A percentile compares a stretch with the other conserved stretches of the same genome.
Conservation (phyloP, 2,113 vertebrate species). For the Istiophorus platypterus region DNA sequence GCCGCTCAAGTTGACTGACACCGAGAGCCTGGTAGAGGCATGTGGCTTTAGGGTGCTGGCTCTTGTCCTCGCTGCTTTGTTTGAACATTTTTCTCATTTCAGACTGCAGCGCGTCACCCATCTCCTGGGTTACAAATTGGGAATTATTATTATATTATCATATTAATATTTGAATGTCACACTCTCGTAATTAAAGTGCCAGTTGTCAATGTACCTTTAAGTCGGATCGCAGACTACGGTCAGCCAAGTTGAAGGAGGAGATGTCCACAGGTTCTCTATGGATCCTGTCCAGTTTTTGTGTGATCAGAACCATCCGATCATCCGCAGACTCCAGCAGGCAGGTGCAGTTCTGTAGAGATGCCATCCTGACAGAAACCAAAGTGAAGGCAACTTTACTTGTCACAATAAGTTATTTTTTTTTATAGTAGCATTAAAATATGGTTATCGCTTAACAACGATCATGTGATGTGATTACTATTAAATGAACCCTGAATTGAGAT, state of each 20-base stretch:
- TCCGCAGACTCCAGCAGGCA: conserved; percentile 82
- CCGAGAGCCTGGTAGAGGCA: conserved; percentile 74
- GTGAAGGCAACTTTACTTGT: neutral
- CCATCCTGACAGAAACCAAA: conserved; percentile 76
- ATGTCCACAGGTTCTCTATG: conserved; percentile 73
- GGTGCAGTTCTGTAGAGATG: conserved; percentile 82
- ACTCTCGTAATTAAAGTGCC: neutral
- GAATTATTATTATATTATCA: too few relatives aligned
- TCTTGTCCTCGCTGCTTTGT: conserved; percentile 62
- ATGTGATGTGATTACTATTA: neutral
- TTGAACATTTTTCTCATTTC: conserved; percentile 81
- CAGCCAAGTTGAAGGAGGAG: conserved; percentile 72
- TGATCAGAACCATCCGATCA: conserved; percentile 71
- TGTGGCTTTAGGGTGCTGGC: conserved; percentile 64
- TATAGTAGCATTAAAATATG: neutral
- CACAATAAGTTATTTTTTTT: neutral
- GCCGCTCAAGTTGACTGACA: conserved; percentile 80
- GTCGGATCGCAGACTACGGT: conserved; percentile 58
- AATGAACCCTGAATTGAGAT: neutral
- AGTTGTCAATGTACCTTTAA: conserved; percentile 69
- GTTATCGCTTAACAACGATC: neutral
- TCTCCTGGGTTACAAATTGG: conserved; percentile 51
- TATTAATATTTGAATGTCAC: neutral
- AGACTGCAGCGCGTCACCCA: conserved; percentile 49
- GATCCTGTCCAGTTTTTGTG: conserved; percentile 76